Conservation (phyloP, 2,797 vertebrate genomes). For the Lacerta viridis region DNA sequence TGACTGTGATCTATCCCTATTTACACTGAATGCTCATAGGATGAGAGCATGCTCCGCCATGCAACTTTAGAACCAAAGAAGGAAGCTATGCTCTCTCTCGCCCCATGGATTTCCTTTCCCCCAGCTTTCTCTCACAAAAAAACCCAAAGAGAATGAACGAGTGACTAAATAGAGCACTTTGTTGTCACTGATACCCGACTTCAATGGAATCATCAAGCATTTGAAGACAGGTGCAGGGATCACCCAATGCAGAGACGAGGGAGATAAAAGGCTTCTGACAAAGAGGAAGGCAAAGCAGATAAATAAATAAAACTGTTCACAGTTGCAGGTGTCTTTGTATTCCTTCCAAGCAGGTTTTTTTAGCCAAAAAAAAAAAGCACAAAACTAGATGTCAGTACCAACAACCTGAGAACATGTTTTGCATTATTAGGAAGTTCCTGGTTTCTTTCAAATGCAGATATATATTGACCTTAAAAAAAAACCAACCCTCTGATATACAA, state of each 20-base stretch:
- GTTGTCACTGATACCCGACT: constrained; percentile 43
- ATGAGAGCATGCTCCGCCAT: neutral
- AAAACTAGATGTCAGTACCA: constrained; percentile 42
- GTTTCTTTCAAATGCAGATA: neutral
- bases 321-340: constrained; percentile 17
- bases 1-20: neutral
- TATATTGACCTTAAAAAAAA: neutral
- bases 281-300: constrained; percentile 55
- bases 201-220: constrained; percentile 58
- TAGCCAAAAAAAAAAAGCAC: neutral
- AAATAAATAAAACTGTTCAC: constrained; percentile 45
- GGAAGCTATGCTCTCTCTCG: neutral
- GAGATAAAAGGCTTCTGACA: constrained; percentile 64
- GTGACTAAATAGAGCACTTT: constrained; percentile 16
- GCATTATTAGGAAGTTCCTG: neutral
- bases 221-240: constrained; percentile 38
- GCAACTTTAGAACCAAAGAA: neutral
- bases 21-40: neutral
- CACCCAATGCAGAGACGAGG: constrained; percentile 41
- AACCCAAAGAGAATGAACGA: constrained; percentile 39
- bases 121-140: constrained; percentile 33
- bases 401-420: neutral
- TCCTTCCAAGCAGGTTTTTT: constrained; percentile 53
- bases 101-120: constrained; percentile 17
- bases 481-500: constrained; percentile 34